Evolutionary conservation across 2,113 vertebrate species (phyloP).

Genomic region (Bagarius yarrelli): DNA sequence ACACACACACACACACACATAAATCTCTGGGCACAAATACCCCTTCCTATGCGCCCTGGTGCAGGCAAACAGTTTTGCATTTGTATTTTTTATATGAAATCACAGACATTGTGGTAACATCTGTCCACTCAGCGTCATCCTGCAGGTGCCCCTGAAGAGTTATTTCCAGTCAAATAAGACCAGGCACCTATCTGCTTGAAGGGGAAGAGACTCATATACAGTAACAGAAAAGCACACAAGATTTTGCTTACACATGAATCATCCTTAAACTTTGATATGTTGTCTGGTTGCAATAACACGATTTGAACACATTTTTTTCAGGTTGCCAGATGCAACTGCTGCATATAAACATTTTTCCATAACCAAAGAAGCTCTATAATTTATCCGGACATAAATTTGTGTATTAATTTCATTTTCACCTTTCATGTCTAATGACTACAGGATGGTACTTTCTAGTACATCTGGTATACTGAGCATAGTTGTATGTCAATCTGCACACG

Average conservation of each 20-base stretch:
- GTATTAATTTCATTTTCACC: background rate
- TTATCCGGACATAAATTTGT: background rate
- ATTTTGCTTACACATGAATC: background rate
- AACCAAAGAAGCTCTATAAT: too few species aligned
- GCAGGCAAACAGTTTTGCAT: background rate
- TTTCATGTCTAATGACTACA: background rate
- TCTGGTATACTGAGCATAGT: background rate
- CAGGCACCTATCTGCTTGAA: background rate
- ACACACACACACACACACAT: slow-evolving; percentile 9
- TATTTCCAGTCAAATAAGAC: background rate
- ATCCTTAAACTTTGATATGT: background rate
- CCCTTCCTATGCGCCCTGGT: background rate
- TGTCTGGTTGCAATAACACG: background rate
- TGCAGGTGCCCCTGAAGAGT: background rate
- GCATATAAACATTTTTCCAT: background rate
- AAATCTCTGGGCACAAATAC: slow-evolving; percentile 15
- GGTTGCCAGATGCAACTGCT: background rate
- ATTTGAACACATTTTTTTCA: background rate
- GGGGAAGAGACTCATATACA: background rate
- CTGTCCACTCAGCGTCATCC: background rate
- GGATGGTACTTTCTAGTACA: background rate
- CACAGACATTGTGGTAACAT: background rate
- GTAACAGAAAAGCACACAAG: background rate
- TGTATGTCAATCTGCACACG: too few species aligned
- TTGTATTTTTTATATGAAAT: background rate